phyloP scores from a whole-genome alignment of 2,797 vertebrate species.

The Pampus argenteus region DNA sequence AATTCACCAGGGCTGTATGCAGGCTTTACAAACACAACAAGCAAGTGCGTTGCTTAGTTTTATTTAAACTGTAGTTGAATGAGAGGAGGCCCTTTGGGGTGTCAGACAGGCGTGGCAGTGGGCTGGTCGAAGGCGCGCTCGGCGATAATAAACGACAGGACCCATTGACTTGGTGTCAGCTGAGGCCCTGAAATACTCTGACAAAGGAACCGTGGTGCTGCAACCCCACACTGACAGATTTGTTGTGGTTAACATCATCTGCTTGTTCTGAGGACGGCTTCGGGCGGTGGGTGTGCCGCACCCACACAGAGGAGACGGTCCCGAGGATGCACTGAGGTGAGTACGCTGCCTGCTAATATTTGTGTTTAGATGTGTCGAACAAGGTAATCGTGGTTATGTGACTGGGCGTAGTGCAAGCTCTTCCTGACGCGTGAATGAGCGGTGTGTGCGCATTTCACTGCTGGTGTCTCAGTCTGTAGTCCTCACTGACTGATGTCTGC shows the following conservation, averaged over 20 bases:
- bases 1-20: background rate
- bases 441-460: constrained; percentile 14
- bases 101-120: constrained; percentile 85
- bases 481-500: constrained; percentile 9
- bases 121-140: constrained; percentile 77
- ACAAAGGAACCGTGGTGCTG: constrained; percentile 45
- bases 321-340: constrained; percentile 82
- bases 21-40: constrained; percentile 2
- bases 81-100: constrained; percentile 25
- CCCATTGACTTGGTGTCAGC: constrained; percentile 56
- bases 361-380: background rate
- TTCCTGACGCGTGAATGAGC: constrained; percentile 38
- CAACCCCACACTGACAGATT: background rate
- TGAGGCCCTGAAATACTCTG: constrained; percentile 53
- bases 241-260: constrained; percentile 17
- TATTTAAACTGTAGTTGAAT: background rate
- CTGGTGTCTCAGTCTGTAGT: background rate
- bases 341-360: constrained; percentile 15
- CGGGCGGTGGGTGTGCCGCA: constrained; percentile 67
- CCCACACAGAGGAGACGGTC: constrained; percentile 59
- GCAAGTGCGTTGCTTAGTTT: background rate
- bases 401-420: constrained; percentile 34
- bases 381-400: constrained; percentile 1
- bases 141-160: constrained; percentile 66
- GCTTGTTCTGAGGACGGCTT: constrained; percentile 13